These are phyloP conservation scores for Rynchops niger DNA, from an alignment of 2,113 vertebrate species.

Conservation along the genomic window DNA sequence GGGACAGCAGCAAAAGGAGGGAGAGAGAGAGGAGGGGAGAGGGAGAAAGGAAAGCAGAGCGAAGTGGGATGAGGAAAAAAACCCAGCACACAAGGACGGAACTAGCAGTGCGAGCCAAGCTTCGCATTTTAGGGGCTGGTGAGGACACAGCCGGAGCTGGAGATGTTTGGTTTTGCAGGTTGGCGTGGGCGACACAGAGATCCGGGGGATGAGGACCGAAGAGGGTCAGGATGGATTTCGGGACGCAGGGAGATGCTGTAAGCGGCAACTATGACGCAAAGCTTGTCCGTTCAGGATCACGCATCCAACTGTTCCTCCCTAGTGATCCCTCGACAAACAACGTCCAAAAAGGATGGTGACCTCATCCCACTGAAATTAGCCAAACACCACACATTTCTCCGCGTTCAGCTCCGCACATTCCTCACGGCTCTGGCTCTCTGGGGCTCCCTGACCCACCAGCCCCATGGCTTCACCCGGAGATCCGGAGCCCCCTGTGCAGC, in stretches of 20 bases:
- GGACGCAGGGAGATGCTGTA: constrained; percentile 18
- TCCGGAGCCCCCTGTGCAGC: background rate
- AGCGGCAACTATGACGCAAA: constrained; percentile 51
- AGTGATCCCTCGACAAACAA: constrained; percentile 53
- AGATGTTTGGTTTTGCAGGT: background rate
- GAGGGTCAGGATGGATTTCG: constrained; percentile 6
- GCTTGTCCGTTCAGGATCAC: constrained; percentile 42
- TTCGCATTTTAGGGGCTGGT: background rate
- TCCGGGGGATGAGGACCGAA: background rate
- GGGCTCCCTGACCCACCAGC: background rate
- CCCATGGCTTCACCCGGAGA: background rate
- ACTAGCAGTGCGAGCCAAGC: background rate
- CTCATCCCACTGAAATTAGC: constrained; percentile 58
- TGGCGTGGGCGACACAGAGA: background rate
- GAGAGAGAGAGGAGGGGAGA: background rate
- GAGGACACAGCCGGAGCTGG: background rate
- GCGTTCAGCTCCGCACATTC: constrained; percentile 19
- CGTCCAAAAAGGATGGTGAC: constrained; percentile 49
- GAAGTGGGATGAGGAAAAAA: background rate
- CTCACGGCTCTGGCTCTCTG: background rate
- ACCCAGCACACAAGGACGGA: background rate
- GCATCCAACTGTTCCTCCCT: constrained; percentile 46
- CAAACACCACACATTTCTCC: constrained; percentile 55
- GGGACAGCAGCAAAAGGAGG: background rate
- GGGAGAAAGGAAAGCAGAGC: background rate